Evolutionary conservation across 2,888 invertebrate genomes (phyloP).

Genomic region (Andrena camellia): DNA sequence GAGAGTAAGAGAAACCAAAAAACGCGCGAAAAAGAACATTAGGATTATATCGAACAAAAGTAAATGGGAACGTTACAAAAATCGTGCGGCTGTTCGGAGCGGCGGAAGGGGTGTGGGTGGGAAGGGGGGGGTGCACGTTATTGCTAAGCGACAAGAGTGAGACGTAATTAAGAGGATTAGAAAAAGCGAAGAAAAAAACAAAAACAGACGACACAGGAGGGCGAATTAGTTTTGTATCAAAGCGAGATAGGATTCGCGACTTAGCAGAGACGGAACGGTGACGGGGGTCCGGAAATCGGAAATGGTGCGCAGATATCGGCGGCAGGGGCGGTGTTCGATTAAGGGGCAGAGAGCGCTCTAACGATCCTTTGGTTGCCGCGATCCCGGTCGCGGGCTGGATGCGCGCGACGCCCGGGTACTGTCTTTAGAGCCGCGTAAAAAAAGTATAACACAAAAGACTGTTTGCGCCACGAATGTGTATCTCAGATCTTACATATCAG

Average conservation of each 20-base stretch:
- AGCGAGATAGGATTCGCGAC: slow-evolving; percentile 48
- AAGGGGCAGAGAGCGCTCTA: slow-evolving; percentile 6
- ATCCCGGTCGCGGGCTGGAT: slow-evolving; percentile 27
- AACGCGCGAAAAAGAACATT: slow-evolving; percentile 55
- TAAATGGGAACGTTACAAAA: slow-evolving; percentile 51
- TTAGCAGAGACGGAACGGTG: slow-evolving; percentile 42
- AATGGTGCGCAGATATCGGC: slow-evolving; percentile 66
- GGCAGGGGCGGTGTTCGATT: not conserved
- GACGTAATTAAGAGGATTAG: slow-evolving; percentile 68
- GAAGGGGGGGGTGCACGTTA: slow-evolving; percentile 65
- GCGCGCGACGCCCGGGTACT: slow-evolving; percentile 28
- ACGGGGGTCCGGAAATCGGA: slow-evolving; percentile 78
- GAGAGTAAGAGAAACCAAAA: not conserved
- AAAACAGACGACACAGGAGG: slow-evolving; percentile 46
- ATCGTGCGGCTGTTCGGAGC: slow-evolving; percentile 71
- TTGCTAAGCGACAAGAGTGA: slow-evolving; percentile 74
- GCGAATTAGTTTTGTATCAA: slow-evolving; percentile 75
- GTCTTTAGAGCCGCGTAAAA: slow-evolving; percentile 37
- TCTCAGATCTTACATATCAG: slow-evolving; percentile 72
- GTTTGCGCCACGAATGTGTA: slow-evolving; percentile 60
- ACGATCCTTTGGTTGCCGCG: slow-evolving; percentile 25
- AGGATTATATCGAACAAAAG: slow-evolving; percentile 57
- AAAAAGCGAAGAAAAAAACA: slow-evolving; percentile 34
- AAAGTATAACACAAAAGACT: slow-evolving; percentile 57
- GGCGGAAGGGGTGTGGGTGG: no score